Evolutionary conservation across 2,113 vertebrate genomes (phyloP), one percentile per base, ranked within the genome.

Genomic region (Climacteris rufus): DNA sequence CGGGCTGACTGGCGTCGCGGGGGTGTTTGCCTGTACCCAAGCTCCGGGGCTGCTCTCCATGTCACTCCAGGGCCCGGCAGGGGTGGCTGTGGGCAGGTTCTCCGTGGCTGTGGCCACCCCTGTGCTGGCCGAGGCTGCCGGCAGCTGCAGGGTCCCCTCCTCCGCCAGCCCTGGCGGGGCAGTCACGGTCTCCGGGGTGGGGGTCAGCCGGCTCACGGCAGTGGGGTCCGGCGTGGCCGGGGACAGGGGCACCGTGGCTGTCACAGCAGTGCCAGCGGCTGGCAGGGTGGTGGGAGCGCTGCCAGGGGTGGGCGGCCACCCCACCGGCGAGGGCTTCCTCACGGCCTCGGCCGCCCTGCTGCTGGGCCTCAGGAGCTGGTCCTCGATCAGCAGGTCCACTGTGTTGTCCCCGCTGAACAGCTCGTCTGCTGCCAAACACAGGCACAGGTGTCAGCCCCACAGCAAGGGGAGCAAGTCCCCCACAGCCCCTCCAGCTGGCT

Each of bases 361-460:
- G 35, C 81, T 97, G 84, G 98, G 98, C 76, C 98, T 98, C 77
- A 99, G 97, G 72, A 99, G 99, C 95, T 99, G 99, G 93, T 99
- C 99, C 84, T 99, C 98, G 3, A 98, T 97, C 77, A 99, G 96
- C 94, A 99, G 96, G 90, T 99, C 98, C 50, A 98, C 91, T 0
- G 98, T 91, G 1, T 97, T 98, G 11, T 99, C 99, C 11, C 99
- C 99, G 3, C 99, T 99, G 96, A 98, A 98, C 39, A 97, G 92
- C 56, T 99, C 98, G 1, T 99, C 99, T 14, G 98, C 99, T 98
- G 98, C 94, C 95, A 96, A 98, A 83, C 53, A 96, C 72, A 91
- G 52, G 74, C 77, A 69, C 7, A 4, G 47, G 40, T 4, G 2
- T 93, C 78, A 78, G 86, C 47, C 35, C 33, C 7, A 2, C 42